Evolutionary conservation across 2,888 invertebrate genomes (phyloP).

Genomic region (Galeruca laticollis): DNA sequence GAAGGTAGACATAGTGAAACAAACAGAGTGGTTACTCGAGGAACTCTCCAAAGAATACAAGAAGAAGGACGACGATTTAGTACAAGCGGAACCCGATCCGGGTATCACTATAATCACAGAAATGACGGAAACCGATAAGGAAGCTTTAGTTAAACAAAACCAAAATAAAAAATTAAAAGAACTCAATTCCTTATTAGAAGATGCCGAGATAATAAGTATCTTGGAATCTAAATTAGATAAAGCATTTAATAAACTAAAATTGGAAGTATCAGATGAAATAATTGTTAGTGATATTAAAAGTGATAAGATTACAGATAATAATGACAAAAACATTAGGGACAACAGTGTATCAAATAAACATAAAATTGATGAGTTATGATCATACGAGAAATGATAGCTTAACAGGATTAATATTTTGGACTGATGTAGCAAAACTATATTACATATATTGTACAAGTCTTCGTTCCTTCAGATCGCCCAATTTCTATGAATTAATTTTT

Average conservation of each 20-base stretch:
- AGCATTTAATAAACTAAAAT: conserved; percentile 45
- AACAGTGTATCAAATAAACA: conserved; percentile 46
- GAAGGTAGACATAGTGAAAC: conserved; percentile 57
- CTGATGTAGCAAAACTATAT: too few relatives aligned
- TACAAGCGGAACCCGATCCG: conserved; percentile 50
- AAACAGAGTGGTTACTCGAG: conserved; percentile 62
- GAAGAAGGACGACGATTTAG: conserved; percentile 59
- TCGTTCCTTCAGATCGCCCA: too few relatives aligned
- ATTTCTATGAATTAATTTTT: too few relatives aligned
- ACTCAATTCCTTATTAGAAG: conserved; percentile 52
- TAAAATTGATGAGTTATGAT: conserved; percentile 54
- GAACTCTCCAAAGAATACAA: conserved; percentile 52
- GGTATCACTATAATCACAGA: conserved; percentile 32
- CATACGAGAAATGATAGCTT: neutral
- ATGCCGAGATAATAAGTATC: conserved; percentile 48
- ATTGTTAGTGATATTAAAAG: conserved; percentile 45
- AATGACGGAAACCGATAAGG: conserved; percentile 50
- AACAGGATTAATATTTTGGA: neutral
- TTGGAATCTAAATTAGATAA: conserved; percentile 44
- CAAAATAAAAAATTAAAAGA: conserved; percentile 46
- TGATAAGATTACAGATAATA: conserved; percentile 35
- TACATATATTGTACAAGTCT: too few relatives aligned
- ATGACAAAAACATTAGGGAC: conserved; percentile 34
- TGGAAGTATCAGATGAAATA: conserved; percentile 47
- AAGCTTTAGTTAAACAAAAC: conserved; percentile 33